Percentiles rank a stretch among this genome's conserved stretches.
Conservation (phyloP, 1,140 invertebrate species). For the Gryon sp. region DNA sequence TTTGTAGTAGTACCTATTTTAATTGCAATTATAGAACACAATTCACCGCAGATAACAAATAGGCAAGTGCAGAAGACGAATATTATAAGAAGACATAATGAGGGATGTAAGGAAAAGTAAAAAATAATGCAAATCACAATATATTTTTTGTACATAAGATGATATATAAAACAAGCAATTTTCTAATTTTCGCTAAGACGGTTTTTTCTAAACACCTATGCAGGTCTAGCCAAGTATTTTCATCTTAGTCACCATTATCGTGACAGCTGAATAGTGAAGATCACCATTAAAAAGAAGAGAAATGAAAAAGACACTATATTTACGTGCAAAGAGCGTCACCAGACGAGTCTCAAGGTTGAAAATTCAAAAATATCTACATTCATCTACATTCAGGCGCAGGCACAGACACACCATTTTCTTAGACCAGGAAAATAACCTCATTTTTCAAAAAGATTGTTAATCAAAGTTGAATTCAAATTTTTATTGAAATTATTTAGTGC, state of each 20-base stretch:
- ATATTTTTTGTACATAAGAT: slow-evolving; percentile 5
- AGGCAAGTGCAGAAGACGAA: slow-evolving; percentile 11
- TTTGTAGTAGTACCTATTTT: not conserved
- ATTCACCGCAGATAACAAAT: slow-evolving; percentile 6
- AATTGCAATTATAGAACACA: not conserved
- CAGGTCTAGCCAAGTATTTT: not conserved
- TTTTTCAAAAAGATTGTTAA: not conserved
- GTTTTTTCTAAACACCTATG: slow-evolving; percentile 7
- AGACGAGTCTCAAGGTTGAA: not conserved
- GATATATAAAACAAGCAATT: slow-evolving; percentile 1
- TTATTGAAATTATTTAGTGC: too few species aligned
- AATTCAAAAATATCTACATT: slow-evolving; percentile 42
- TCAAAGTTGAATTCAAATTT: not conserved
- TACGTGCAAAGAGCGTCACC: slow-evolving; percentile 30
- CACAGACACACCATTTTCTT: slow-evolving; percentile 26
- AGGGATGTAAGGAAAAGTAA: slow-evolving; percentile 9
- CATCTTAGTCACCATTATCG: too few species aligned
- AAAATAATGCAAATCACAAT: slow-evolving; percentile 14
- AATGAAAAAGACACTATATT: slow-evolving; percentile 30
- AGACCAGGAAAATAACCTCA: slow-evolving; percentile 33
- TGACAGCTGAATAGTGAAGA: too few species aligned
- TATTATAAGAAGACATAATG: slow-evolving; percentile 13
- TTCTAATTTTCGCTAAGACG: slow-evolving; percentile 12
- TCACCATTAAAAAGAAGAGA: too few species aligned
- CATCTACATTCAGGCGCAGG: slow-evolving; percentile 53